Percentiles rank a stretch among this genome's conserved stretches.
phyloP scores from a whole-genome alignment of 1,140 invertebrate genomes.

The Brachionus plicatilis region DNA sequence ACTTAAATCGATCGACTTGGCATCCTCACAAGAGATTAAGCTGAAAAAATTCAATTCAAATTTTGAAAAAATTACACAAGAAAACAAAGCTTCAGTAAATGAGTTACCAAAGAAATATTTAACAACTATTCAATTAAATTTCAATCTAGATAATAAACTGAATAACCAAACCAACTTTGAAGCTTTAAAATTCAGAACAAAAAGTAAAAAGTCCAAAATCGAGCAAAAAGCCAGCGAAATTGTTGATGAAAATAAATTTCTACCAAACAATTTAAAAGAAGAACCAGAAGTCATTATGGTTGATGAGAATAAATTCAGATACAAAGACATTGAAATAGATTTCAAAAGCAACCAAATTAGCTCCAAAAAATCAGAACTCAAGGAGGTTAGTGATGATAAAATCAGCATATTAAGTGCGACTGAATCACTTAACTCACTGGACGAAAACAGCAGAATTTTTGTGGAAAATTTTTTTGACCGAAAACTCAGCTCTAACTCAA shows the following conservation, averaged over 20 bases:
- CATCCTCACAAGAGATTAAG: neutral
- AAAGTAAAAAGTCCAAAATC: neutral
- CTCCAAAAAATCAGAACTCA: neutral
- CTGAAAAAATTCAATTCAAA: neutral
- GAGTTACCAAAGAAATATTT: neutral
- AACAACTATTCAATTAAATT: neutral
- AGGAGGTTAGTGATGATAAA: neutral
- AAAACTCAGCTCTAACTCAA: neutral
- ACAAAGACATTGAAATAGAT: neutral
- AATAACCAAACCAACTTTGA: neutral
- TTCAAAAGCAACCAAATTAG: neutral
- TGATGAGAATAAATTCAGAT: neutral
- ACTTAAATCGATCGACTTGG: neutral
- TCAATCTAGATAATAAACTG: neutral
- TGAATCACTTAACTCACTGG: neutral
- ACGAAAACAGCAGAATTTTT: neutral
- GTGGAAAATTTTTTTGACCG: slow-evolving; percentile 25
- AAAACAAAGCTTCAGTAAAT: neutral
- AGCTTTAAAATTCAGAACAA: neutral
- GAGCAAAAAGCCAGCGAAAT: too few relatives aligned
- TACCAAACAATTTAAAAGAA: neutral
- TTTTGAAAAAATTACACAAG: neutral
- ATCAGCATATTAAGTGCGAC: neutral
- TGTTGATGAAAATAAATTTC: neutral
- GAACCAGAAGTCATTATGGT: neutral